Percentiles rank a stretch among this genome's conserved stretches.
Evolutionary conservation across 2,888 invertebrate genomes (phyloP).

Genomic region (Hyalella azteca): DNA sequence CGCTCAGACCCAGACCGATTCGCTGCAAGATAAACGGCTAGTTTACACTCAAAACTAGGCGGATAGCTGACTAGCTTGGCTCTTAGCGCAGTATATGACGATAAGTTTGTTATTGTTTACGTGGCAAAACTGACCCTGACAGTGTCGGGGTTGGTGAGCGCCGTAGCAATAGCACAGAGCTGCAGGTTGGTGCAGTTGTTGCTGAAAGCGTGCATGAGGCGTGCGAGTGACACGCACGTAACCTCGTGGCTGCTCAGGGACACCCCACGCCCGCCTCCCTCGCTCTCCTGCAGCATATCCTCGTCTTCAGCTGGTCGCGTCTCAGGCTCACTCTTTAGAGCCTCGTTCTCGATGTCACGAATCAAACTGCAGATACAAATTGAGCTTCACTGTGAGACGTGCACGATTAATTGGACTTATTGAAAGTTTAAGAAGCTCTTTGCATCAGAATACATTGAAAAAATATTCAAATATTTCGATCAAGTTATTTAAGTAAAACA

Average conservation of each 20-base stretch:
- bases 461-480: too few species aligned
- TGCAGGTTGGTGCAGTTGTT: conserved; percentile 50
- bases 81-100: too few species aligned
- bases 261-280: background rate
- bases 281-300: background rate
- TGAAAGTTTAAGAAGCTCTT: too few species aligned
- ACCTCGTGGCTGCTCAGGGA: background rate
- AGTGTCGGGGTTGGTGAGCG: conserved; percentile 42
- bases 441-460: too few species aligned
- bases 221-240: conserved; percentile 10
- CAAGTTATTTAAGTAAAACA: too few species aligned
- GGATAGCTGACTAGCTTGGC: too few species aligned
- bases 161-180: conserved; percentile 51
- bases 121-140: conserved; percentile 25
- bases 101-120: too few species aligned
- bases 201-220: conserved; percentile 51
- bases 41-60: too few species aligned
- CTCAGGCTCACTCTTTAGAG: background rate
- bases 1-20: conserved; percentile 8
- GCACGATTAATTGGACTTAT: too few species aligned
- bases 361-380: conserved; percentile 41
- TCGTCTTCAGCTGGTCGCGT: conserved; percentile 33
- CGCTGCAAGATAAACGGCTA: background rate
- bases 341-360: background rate
- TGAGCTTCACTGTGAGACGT: too few species aligned